Evolutionary conservation across 2,797 vertebrate species (phyloP), one percentile per base, ranked within the genome.

Genomic region (Octomys mimax): DNA sequence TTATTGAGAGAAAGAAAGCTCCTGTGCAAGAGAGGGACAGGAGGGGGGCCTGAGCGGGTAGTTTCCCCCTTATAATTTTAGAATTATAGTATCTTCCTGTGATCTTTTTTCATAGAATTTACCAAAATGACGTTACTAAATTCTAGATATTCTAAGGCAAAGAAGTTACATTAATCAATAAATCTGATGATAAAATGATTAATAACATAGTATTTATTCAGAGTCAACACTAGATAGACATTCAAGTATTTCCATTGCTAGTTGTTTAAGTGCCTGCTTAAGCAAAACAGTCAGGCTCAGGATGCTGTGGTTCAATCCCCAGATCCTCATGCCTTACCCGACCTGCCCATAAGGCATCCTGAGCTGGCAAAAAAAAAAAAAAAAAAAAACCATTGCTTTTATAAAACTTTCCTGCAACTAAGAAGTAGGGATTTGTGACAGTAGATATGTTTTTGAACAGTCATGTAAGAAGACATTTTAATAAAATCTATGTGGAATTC

Each of bases 51-150:
- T 4, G 39, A 39, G 39, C 39, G 4, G 39, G 39, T 39, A 39
- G 39, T 39, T 39, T 39, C 39, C 39, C 39, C 39, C 39, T 39
- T 39, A 2, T 88, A 62, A 85, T 80, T 93, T 7, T 81, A 77
- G 22, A 91, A 68, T 94, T 95, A 39, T 33, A 93, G 68, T 31
- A 62, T 73, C 24, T 75, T 92, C n/a, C 26, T 89, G 6, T 95
- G 59, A 31, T 64, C 26, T 89, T 64, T 42, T 78, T 78, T 61
- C 64, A 71, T 59, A 80, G 24, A 81, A 89, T 77, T 77, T 92
- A 70, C 31, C 70, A 26, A 94, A 92, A 77, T 92, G 39, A 36
- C 6, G 70, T 87, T 42, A 66, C n/a, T 89, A 89, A 86, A 33
- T 79, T 26, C 31, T 26, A 66, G 59, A 61, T 75, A 75, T 5